A percentile compares a stretch with the other conserved stretches of the same genome.
Conservation (phyloP, 2,113 vertebrate genomes). For the Laticauda laticaudata region DNA sequence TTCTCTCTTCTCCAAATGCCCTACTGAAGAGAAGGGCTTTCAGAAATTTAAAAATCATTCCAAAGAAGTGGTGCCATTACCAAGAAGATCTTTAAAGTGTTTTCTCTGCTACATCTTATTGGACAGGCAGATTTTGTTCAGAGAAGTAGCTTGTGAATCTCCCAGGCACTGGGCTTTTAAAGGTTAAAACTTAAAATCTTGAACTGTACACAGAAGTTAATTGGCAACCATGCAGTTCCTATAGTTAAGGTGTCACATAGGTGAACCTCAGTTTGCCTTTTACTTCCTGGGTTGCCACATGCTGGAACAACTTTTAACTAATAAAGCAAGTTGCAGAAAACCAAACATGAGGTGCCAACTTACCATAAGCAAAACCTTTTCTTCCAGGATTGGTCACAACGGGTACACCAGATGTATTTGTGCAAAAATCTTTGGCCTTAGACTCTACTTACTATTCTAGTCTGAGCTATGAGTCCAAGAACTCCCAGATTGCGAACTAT, state of each 20-base stretch:
- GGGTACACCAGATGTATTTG: background rate
- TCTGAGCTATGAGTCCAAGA: background rate
- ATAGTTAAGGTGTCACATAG: background rate
- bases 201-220: background rate
- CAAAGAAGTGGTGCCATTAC: background rate
- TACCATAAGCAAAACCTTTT: background rate
- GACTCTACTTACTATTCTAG: background rate
- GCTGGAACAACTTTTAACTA: background rate
- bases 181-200: background rate
- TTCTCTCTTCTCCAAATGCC: background rate
- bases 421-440: background rate
- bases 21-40: background rate
- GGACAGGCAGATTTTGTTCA: background rate
- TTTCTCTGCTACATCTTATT: background rate
- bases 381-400: background rate
- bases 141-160: background rate
- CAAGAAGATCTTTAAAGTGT: background rate
- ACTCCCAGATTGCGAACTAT: background rate
- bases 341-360: background rate
- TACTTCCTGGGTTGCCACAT: background rate
- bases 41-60: background rate
- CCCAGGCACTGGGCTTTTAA: background rate
- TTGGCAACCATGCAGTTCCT: background rate
- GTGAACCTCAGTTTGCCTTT: background rate
- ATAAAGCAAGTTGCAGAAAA: background rate